phyloP scores from a whole-genome alignment of 2,113 vertebrate genomes.

The Grus americana region DNA sequence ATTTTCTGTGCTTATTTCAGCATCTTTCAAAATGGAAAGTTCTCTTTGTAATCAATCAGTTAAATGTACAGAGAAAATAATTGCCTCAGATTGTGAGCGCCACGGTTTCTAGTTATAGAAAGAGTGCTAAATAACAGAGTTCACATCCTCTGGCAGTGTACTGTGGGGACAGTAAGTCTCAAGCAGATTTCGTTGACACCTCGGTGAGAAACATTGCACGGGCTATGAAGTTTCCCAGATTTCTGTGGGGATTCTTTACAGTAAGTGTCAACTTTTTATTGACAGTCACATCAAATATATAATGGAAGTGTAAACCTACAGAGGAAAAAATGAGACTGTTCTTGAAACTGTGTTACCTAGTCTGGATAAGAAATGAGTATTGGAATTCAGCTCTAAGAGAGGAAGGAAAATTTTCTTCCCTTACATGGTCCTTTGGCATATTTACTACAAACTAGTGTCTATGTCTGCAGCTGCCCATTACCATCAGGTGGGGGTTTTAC shows the following conservation, averaged over 20 bases:
- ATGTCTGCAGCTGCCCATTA: neutral
- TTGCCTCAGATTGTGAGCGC: neutral
- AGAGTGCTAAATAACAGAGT: neutral
- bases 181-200: constrained; percentile 14
- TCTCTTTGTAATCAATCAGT: neutral
- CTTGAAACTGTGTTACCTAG: neutral
- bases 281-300: constrained; percentile 8
- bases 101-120: neutral
- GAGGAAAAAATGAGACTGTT: neutral
- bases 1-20: neutral
- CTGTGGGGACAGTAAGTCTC: neutral
- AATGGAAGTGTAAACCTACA: constrained; percentile 3
- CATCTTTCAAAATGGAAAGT: neutral
- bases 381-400: neutral
- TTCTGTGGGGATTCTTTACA: constrained; percentile 24
- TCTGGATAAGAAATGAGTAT: neutral
- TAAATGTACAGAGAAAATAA: neutral
- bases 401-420: neutral
- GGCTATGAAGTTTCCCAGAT: neutral
- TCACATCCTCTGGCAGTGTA: neutral
- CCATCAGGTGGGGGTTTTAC: fast-evolving
- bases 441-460: neutral
- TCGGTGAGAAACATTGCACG: neutral
- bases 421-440: neutral
- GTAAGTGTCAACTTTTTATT: neutral